Base-by-base conservation (phyloP, 2,797 vertebrate species). In the Pipistrellus nathusii region DNA sequence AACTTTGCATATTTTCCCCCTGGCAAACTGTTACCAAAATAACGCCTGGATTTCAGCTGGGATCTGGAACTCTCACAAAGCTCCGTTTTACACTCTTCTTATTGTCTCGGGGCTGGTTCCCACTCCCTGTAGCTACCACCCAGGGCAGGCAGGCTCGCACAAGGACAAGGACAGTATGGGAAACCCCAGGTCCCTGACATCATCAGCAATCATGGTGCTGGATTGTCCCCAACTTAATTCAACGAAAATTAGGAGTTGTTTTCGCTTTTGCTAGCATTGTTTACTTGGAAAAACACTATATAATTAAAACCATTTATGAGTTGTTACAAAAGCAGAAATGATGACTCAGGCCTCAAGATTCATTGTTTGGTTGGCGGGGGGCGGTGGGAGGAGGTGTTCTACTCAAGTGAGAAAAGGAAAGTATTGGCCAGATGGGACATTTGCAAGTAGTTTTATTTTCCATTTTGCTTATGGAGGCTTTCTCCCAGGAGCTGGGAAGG, bases 321-420 rank as follows among this genome's bases (percentile, higher is more conserved):
- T 88, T 94, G 66, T 95, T 85, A 41, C 88, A 96, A 93, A 44
- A 97, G 95, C 51, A 96, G 94, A 97, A 95, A 1, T 71, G 95
- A 96, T 97, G 92, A 41, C 1, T 97, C 92, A 93, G 94, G 62
- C 11, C 78, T 97, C 46, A 8, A 93, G 95, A 81, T 78, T 78
- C 30, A 32, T 85, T 69, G 46, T 41, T 94, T 95, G 44, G 23
- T 71, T 44, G 14, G 71, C 18, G 59, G 14, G 69, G 25, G 27
- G 15, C 12, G 69, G 20, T 71, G 5, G 46, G 55, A 23, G 23
- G 9, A 8, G 55, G 59, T 14, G 27, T 88, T 80, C 95, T 94
- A 96, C 93, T 97, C 96, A 94, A 97, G 97, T 51, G 62, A 97
- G 97, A 97, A 96, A 97, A 87, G 97, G 94, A 97, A 97, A 93